phyloP scores from a whole-genome alignment of 2,888 invertebrate species.

The Callosobruchus maculatus region DNA sequence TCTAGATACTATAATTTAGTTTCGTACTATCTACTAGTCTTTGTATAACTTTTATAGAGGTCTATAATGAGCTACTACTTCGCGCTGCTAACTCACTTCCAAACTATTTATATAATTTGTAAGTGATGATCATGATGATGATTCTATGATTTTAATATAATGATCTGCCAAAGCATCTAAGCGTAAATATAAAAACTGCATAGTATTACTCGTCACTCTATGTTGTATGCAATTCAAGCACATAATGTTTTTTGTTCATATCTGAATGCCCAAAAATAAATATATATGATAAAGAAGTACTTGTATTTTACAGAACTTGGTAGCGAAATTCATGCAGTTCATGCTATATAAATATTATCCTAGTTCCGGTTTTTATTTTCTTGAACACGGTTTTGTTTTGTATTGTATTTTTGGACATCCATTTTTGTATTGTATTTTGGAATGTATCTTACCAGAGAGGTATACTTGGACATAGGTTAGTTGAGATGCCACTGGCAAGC shows the following conservation, averaged over 20 bases:
- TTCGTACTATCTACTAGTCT: too few species aligned
- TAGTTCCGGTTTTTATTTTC: too few species aligned
- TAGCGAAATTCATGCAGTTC: too few species aligned
- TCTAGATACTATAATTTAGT: too few species aligned
- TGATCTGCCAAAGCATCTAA: not conserved
- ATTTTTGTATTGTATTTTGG: not conserved
- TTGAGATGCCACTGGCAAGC: conserved; percentile 50
- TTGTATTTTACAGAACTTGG: too few species aligned
- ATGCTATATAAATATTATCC: too few species aligned
- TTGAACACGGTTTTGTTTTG: too few species aligned
- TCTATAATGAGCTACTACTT: too few species aligned
- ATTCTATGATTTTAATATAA: not conserved
- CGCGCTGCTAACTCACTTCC: too few species aligned
- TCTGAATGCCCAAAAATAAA: not conserved
- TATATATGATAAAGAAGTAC: not conserved
- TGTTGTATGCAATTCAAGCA: not conserved
- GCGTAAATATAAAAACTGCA: not conserved
- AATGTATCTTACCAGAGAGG: conserved; percentile 53
- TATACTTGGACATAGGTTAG: conserved; percentile 59
- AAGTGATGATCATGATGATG: not conserved
- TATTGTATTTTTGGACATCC: not conserved
- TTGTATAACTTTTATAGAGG: too few species aligned
- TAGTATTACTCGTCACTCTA: not conserved
- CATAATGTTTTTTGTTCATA: not conserved
- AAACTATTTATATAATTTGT: too few species aligned